Base-by-base conservation (phyloP, 2,113 vertebrate species). In the Alosa alosa region DNA sequence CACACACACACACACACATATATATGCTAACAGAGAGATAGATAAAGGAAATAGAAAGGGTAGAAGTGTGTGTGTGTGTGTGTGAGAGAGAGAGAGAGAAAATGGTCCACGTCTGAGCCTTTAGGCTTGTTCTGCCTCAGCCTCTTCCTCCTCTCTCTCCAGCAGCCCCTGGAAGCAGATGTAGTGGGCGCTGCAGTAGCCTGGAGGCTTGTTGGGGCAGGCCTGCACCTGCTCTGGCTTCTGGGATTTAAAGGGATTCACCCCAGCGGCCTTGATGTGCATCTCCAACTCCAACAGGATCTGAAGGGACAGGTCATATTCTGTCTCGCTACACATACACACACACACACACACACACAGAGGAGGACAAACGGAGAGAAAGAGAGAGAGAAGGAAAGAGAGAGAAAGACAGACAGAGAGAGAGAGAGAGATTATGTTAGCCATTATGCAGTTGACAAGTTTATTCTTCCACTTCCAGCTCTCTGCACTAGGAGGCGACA, bases 301-400 rank as follows among this genome's bases (percentile, higher is more conserved):
- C 94, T 97, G 96, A 90, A 99, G 93, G 4, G 97, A 97, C 86
- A 96, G 95, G 87, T 96, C 95, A 92, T 98, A 94, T 92, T 99
- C 98, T 78, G 95, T 93, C 87, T 97, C 95, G 1, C 98, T 99
- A 94, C 41, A 50, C 57, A 13, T 75, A 17, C 0, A 0, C 0
- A 87, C 31, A 31, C 47, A 36, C 25, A 94, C 41, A 50, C 57
- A 87, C 31, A 31, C 47, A 36, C 25, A 75, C 25, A 75, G 68
- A 75, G 68, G 36, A 25, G 10, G 64, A 72, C 25, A 72, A 25
- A 72, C 8, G 36, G 64, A 75, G 68, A 75, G 31, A 75, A 31
- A 78, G 72, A 78, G 72, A 78, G 72, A n/a, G 0, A 78, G 72
- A 36, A 25, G 36, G 64, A 31, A 6, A 36, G 25, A 31, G 64